A percentile compares a stretch with the other conserved stretches of the same genome.
Conservation (phyloP, 2,797 vertebrate species). For the Knipowitschia caucasica region DNA sequence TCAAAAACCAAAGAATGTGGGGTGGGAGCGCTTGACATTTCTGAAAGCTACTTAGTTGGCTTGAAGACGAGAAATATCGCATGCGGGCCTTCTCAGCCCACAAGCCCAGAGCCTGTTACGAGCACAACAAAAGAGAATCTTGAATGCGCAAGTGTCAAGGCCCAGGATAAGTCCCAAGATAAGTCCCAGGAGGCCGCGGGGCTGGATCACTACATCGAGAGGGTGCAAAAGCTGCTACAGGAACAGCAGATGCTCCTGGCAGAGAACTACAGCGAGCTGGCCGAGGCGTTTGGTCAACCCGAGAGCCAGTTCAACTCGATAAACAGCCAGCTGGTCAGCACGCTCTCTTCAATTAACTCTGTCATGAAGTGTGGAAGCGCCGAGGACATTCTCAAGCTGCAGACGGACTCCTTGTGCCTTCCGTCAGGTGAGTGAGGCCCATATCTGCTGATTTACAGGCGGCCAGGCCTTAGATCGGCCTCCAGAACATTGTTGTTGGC, state of each 20-base stretch:
- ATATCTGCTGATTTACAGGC: neutral
- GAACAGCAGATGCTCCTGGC: conserved; percentile 94
- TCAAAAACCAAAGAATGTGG: conserved; percentile 90
- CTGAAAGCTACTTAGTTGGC: conserved; percentile 91
- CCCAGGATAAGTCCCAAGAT: conserved; percentile 4
- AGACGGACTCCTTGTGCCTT: conserved; percentile 32
- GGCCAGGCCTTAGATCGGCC: neutral
- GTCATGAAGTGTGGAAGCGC: conserved; percentile 88
- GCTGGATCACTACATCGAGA: conserved; percentile 94
- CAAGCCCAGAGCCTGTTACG: conserved; percentile 39
- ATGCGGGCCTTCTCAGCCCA: conserved; percentile 79
- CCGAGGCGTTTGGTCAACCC: conserved; percentile 92
- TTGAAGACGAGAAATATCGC: conserved; percentile 92
- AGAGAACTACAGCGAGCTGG: conserved; percentile 93
- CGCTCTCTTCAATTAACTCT: conserved; percentile 90
- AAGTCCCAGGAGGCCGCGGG: conserved; percentile 52
- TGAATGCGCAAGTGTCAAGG: conserved; percentile 19
- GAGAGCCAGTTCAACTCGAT: conserved; percentile 93
- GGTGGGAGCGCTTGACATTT: conserved; percentile 81
- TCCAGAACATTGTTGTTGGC: no score
- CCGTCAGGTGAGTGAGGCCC: conserved; percentile 57
- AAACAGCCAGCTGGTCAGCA: conserved; percentile 93
- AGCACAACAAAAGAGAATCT: conserved; percentile 62
- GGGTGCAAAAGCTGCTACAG: conserved; percentile 90
- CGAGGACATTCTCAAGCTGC: conserved; percentile 75